Conservation (phyloP, 2,888 invertebrate genomes). For the Drosophila siamana region DNA sequence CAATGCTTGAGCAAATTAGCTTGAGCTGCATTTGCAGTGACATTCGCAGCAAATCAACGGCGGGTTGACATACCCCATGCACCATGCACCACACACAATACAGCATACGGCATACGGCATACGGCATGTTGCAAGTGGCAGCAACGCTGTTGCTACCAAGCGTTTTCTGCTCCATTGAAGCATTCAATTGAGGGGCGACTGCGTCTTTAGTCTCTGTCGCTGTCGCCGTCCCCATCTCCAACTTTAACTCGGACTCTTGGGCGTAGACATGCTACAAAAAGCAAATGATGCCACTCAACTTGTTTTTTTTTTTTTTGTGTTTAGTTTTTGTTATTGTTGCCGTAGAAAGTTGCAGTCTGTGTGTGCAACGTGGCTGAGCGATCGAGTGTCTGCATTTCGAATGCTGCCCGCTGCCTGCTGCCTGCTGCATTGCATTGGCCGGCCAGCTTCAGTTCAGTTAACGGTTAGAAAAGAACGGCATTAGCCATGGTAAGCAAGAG, state of each 20-base stretch:
- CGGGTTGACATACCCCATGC: slow-evolving; percentile 36
- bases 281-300: slow-evolving; percentile 68
- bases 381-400: slow-evolving; percentile 51
- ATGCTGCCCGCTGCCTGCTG: slow-evolving; percentile 24
- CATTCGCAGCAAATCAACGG: slow-evolving; percentile 56
- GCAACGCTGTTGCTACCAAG: slow-evolving; percentile 48
- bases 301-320: slow-evolving; percentile 19
- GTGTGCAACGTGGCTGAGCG: slow-evolving; percentile 36
- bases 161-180: slow-evolving; percentile 83
- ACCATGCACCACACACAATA: neutral
- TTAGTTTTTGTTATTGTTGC: slow-evolving; percentile 7
- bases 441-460: slow-evolving; percentile 41
- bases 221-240: slow-evolving; percentile 16
- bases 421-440: neutral
- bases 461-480: slow-evolving; percentile 76
- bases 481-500: slow-evolving; percentile 19
- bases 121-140: slow-evolving; percentile 29
- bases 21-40: slow-evolving; percentile 66
- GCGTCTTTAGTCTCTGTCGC: neutral
- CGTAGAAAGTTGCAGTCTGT: slow-evolving; percentile 71
- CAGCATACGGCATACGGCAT: too few relatives aligned
- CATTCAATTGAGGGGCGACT: slow-evolving; percentile 76
- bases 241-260: slow-evolving; percentile 36
- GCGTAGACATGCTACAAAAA: slow-evolving; percentile 59
- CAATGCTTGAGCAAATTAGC: slow-evolving; percentile 64